Evolutionary conservation across 2,113 vertebrate species (phyloP).

Genomic region (Seriola dumerili): DNA sequence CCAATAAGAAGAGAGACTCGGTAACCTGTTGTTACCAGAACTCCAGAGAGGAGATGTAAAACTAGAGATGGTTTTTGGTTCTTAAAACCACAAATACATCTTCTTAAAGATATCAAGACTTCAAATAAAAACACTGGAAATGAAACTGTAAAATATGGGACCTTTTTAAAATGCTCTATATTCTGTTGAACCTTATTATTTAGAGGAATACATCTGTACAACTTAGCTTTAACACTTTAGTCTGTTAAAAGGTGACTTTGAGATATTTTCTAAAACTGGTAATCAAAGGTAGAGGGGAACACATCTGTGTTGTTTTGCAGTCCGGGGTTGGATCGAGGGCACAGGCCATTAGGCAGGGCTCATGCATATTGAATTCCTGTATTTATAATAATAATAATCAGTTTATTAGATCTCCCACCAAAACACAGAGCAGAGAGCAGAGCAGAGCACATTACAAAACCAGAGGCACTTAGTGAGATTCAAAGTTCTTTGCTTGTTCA

Average conservation of each 20-base stretch:
- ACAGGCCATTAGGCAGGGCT: constrained; percentile 18
- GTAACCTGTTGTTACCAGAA: too few species aligned
- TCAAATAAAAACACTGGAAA: too few species aligned
- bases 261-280: not conserved
- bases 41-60: too few species aligned
- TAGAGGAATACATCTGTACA: too few species aligned
- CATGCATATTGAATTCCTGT: constrained; percentile 13
- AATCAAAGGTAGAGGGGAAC: not conserved
- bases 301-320: not conserved
- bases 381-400: constrained; percentile 45
- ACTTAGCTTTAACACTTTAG: not conserved
- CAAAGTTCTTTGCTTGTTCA: constrained; percentile 52
- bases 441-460: constrained; percentile 39
- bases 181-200: too few species aligned
- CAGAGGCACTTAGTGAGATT: constrained; percentile 54
- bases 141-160: too few species aligned
- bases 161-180: too few species aligned
- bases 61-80: too few species aligned
- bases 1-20: too few species aligned
- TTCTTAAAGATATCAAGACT: too few species aligned
- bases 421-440: constrained; percentile 36
- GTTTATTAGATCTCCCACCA: constrained; percentile 53
- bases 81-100: too few species aligned
- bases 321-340: not conserved
- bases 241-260: not conserved